Conservation (phyloP, 2,797 vertebrate genomes). For the Mormyrops attenuatus region DNA sequence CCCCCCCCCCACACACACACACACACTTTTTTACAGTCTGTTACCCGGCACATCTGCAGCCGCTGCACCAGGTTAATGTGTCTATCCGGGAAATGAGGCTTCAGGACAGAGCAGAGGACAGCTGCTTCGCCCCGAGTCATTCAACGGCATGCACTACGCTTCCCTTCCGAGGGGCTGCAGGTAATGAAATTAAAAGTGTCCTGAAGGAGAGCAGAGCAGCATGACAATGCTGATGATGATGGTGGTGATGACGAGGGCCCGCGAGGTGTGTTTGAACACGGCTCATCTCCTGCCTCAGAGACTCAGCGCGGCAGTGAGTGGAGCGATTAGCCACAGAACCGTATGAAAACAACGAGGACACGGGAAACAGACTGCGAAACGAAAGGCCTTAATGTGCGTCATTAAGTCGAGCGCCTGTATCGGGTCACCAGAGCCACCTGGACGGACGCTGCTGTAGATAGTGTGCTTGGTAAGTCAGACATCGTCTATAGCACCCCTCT, state of each 20-base stretch:
- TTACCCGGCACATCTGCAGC: slow-evolving; percentile 22
- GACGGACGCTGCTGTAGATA: neutral
- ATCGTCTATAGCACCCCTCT: neutral
- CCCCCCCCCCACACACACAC: neutral
- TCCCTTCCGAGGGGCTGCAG: neutral
- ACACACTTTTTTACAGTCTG: slow-evolving; percentile 17
- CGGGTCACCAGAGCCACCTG: neutral
- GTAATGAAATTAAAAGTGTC: slow-evolving; percentile 18
- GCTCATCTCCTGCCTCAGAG: neutral
- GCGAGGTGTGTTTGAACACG: neutral
- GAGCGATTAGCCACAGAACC: slow-evolving; percentile 12
- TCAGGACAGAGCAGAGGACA: neutral
- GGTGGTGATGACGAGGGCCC: neutral
- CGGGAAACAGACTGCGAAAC: neutral
- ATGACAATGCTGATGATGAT: neutral
- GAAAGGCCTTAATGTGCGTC: neutral
- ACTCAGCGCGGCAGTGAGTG: neutral
- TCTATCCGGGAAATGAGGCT: slow-evolving; percentile 11
- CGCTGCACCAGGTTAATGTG: slow-evolving; percentile 19
- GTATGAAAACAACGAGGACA: neutral
- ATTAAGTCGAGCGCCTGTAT: neutral
- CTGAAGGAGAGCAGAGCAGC: slow-evolving; percentile 12
- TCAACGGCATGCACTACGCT: neutral
- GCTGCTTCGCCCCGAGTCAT: slow-evolving; percentile 5
- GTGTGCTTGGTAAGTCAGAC: neutral